These are phyloP conservation scores for Drosophila neoperkinsi DNA, from an alignment of 2,888 invertebrate genomes.

Conservation along the genomic window DNA sequence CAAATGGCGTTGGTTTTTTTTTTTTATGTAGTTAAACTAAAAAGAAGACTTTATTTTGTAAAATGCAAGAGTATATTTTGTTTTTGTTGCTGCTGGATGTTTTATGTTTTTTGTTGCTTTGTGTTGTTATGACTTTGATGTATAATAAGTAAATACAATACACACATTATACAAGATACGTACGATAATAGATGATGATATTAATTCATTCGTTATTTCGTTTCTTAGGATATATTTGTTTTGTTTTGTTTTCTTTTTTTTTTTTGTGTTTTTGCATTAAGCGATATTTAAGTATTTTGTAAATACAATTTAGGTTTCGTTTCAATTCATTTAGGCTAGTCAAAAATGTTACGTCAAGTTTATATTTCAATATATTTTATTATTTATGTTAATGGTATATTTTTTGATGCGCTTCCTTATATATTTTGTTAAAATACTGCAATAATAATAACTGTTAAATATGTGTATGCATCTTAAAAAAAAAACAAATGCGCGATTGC, in stretches of 20 bases:
- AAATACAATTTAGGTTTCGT: constrained; percentile 74
- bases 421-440: constrained; percentile 72
- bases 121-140: constrained; percentile 64
- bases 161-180: constrained; percentile 69
- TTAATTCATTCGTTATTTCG: constrained; percentile 46
- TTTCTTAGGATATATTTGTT: constrained; percentile 61
- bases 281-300: constrained; percentile 78
- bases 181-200: constrained; percentile 59
- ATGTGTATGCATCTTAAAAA: constrained; percentile 65
- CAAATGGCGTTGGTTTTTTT: constrained; percentile 36
- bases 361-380: constrained; percentile 18
- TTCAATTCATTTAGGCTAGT: constrained; percentile 81
- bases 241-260: constrained; percentile 23
- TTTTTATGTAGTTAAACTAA: constrained; percentile 79
- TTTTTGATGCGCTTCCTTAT: constrained; percentile 53
- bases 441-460: constrained; percentile 73
- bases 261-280: constrained; percentile 51
- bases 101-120: constrained; percentile 48
- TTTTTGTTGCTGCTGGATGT: constrained; percentile 52
- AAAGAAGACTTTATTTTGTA: constrained; percentile 82
- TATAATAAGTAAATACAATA: constrained; percentile 74
- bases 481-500: constrained; percentile 76
- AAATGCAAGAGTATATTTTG: constrained; percentile 82
- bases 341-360: constrained; percentile 69
- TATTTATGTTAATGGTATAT: constrained; percentile 24